Evolutionary conservation across 2,888 invertebrate species (phyloP), one percentile per base, ranked within the genome.

Genomic region (Hydroisotoma schaefferi): DNA sequence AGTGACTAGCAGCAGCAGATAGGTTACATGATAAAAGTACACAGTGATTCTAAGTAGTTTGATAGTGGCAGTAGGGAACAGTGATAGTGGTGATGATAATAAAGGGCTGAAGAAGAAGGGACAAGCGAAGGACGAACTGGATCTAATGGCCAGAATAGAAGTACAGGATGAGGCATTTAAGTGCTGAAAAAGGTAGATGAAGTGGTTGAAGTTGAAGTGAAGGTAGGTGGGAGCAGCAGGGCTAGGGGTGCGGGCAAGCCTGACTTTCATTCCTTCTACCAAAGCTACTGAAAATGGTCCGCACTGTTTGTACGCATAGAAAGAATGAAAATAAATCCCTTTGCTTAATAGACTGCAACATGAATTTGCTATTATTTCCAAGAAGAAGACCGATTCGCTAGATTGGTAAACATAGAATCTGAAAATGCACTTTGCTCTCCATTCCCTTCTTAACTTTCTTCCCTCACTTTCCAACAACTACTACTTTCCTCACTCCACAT

Each of bases 281-380:
- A 55, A 10, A 33, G 33, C 28, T 27, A 49, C 28, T 49, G 61
- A 61, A 60, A 59, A 65, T 57, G 57, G 49, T 49, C n/a, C 46
- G 63, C 67, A 70, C n/a, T n/a, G n/a, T n/a, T n/a, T n/a, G n/a
- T n/a, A n/a, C n/a, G n/a, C n/a, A n/a, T n/a, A n/a, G n/a, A n/a
- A 68, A 68, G 69, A 79, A 80, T 79, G 80, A 80, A 79, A 79
- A 80, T 80, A 80, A 80, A 80, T 80, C 78, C 79, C 78, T 78
- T 78, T 77, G 77, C 79, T 80, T 72, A 80, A 80, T 80, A 80
- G 79, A 79, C 79, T 76, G 78, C 75, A 80, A 80, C 80, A 80
- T 76, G 80, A 77, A 78, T 79, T 76, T 75, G 80, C 79, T 80
- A 79, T 80, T 80, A 79, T 79, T 80, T 79, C 77, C 78, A 76